A percentile compares a stretch with the other conserved stretches of the same genome.
Conservation (phyloP, 2,797 vertebrate species). For the Phylloscopus collybita region DNA sequence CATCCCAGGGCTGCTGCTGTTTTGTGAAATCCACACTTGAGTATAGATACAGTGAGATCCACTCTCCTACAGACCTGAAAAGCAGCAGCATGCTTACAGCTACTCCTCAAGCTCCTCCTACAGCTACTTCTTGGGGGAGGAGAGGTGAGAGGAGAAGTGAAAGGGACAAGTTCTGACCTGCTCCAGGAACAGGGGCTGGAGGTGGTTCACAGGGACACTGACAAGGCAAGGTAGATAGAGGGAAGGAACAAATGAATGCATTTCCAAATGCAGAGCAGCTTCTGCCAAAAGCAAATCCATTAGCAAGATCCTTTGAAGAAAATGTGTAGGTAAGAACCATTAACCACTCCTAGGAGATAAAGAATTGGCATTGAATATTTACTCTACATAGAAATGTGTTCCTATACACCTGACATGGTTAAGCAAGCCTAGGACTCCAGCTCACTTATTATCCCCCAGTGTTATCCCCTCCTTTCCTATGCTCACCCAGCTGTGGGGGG, state of each 20-base stretch:
- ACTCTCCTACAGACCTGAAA: neutral
- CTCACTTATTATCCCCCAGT: neutral
- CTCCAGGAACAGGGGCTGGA: neutral
- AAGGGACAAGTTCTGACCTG: slow-evolving; percentile 13
- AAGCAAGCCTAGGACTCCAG: neutral
- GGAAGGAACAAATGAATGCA: neutral
- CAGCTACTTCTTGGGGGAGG: neutral
- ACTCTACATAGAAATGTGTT: neutral
- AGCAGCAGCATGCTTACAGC: neutral
- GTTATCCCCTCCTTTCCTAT: neutral
- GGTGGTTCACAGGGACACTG: neutral
- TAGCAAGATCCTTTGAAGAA: slow-evolving; percentile 27
- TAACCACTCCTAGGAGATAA: slow-evolving; percentile 4
- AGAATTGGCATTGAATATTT: neutral
- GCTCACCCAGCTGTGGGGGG: neutral
- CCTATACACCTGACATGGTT: neutral
- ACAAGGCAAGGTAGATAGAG: neutral
- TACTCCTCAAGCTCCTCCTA: neutral
- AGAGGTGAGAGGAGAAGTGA: neutral
- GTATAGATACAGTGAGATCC: neutral
- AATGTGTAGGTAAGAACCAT: neutral
- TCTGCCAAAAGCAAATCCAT: slow-evolving; percentile 1
- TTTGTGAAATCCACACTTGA: neutral
- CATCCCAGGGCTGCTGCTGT: neutral
- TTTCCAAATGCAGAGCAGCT: slow-evolving; percentile 4